Percentiles rank a stretch among this genome's conserved stretches.
Evolutionary conservation across 2,888 invertebrate genomes (phyloP).

Genomic region (Callinectes sapidus): DNA sequence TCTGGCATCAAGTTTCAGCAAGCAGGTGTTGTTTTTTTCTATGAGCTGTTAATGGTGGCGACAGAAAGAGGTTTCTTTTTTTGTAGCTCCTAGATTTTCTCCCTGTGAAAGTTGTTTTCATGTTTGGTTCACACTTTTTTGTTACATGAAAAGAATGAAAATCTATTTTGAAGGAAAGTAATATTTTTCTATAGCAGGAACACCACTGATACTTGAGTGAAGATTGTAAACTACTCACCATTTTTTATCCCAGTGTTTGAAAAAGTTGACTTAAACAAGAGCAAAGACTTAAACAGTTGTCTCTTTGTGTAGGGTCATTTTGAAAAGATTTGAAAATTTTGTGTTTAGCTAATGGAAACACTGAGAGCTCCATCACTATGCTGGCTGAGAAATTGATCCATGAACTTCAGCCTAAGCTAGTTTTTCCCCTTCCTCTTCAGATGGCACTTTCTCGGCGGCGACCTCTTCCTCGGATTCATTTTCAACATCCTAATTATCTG

Average conservation of each 20-base stretch:
- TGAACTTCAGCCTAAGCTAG: constrained; percentile 48
- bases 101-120: neutral
- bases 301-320: constrained; percentile 5
- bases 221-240: neutral
- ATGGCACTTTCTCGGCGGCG: constrained; percentile 59
- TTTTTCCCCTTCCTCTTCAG: constrained; percentile 59
- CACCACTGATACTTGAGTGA: neutral
- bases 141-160: neutral
- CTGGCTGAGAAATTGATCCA: neutral
- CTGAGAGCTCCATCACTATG: neutral
- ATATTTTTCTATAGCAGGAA: neutral
- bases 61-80: neutral
- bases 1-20: neutral
- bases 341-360: neutral
- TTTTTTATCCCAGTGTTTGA: neutral
- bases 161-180: neutral
- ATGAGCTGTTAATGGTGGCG: neutral
- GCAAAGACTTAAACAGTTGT: neutral
- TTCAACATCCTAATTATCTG: constrained; percentile 52
- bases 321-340: neutral
- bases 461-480: constrained; percentile 52
- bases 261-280: neutral
- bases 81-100: neutral
- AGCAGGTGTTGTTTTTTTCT: neutral
- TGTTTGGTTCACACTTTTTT: neutral